Conservation (phyloP, 2,888 invertebrate genomes). For the Cheilosia pagana region DNA sequence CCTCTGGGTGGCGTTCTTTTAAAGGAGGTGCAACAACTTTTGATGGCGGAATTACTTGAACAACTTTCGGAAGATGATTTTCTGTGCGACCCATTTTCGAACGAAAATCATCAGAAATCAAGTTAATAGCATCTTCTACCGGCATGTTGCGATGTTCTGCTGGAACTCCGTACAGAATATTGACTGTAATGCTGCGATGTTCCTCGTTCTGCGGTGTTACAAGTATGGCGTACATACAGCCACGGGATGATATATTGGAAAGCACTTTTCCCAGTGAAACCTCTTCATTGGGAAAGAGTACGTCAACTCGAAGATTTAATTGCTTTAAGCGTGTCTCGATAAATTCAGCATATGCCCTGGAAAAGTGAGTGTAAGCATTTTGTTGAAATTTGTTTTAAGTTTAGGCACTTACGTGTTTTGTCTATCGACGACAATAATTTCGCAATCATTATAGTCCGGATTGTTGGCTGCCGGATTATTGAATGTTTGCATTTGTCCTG, state of each 20-base stretch:
- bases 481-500: conserved; percentile 34
- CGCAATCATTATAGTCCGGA: conserved; percentile 92
- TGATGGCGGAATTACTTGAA: conserved; percentile 81
- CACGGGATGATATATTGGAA: conserved; percentile 94
- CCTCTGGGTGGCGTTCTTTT: conserved; percentile 86
- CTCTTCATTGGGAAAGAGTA: conserved; percentile 96
- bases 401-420: conserved; percentile 90
- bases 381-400: neutral
- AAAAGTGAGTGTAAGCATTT: conserved; percentile 29
- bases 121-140: conserved; percentile 92
- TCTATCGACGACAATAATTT: conserved; percentile 94
- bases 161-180: conserved; percentile 94
- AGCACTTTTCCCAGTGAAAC: conserved; percentile 91
- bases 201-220: conserved; percentile 94
- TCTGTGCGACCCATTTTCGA: conserved; percentile 85
- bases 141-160: conserved; percentile 98
- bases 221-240: conserved; percentile 94
- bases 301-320: conserved; percentile 91
- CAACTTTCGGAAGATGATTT: conserved; percentile 73
- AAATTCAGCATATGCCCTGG: conserved; percentile 91
- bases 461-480: conserved; percentile 76
- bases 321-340: conserved; percentile 92
- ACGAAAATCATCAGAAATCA: conserved; percentile 90
- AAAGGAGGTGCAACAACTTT: conserved; percentile 84
- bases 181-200: conserved; percentile 93